Evolutionary conservation across 2,888 invertebrate species (phyloP), one percentile per base, ranked within the genome.

Genomic region (Ischnura elegans): DNA sequence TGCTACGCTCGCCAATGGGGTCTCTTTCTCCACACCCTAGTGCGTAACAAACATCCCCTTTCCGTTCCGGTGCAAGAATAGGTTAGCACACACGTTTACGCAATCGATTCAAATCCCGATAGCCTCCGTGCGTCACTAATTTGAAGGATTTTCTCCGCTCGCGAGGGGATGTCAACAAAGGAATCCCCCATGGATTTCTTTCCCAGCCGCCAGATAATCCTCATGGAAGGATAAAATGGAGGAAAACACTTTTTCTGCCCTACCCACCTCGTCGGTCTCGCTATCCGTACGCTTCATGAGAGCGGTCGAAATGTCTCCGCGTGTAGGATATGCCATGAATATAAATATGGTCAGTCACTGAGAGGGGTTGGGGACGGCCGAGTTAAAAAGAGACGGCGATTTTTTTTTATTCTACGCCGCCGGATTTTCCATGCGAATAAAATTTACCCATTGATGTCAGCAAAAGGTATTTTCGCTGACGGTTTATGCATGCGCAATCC

Each of bases 81-180:
- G 85, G 85, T 42, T 36, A n/a, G 86, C 13, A 45, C 29, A 86
- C 36, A 21, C 86, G 86, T 86, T 86, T 86, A 25, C 86, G 25
- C 86, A 86, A 86, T 46, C 86, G 86, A 86, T 86, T 86, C 86
- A 46, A 86, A 86, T 86, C 86, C n/a, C 86, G 86, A 45, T 46
- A 86, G 45, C 51, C 47, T 29, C 19, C 87, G n/a, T 87, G 55
- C 87, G 55, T 90, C 61, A 90, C 90, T 90, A 90, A 90, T 66
- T 61, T 90, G 61, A 25, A 90, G 19, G 90, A 66, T 66, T 90
- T 90, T 90, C 66, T 45, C 66, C 55, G 61, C 43, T 61, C n/a
- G 6, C 29, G 61, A 61, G 43, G 90, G 43, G 66, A 66, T 90
- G 90, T 87, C 87, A 87, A 90, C 90, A 90, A 42, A 55, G 87